Conservation (phyloP, 2,113 vertebrate genomes). For the Pyrgilauda ruficollis region DNA sequence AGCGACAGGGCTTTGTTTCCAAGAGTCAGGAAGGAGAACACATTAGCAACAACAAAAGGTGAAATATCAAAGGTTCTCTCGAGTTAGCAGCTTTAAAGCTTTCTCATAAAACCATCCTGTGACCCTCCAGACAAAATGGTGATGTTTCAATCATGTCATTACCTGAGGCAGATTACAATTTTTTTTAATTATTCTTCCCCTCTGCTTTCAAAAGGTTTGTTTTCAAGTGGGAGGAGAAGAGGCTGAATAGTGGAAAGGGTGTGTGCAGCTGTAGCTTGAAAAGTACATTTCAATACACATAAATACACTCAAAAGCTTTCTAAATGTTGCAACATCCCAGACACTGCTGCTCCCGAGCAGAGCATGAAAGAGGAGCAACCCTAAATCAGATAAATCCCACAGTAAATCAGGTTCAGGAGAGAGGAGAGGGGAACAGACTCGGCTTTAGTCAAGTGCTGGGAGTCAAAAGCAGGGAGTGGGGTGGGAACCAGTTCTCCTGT, state of each 20-base stretch:
- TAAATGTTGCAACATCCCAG: background rate
- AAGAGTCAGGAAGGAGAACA: slow-evolving; percentile 17
- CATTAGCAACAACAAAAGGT: slow-evolving; percentile 35
- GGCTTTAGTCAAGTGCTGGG: background rate
- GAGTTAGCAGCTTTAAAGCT: slow-evolving; percentile 53
- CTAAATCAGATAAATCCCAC: slow-evolving; percentile 4
- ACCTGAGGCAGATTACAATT: slow-evolving; percentile 51
- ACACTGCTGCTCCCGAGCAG: background rate
- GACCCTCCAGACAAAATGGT: slow-evolving; percentile 61
- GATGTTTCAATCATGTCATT: slow-evolving; percentile 65
- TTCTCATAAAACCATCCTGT: slow-evolving; percentile 40
- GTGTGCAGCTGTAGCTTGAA: slow-evolving; percentile 28
- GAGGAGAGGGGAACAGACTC: background rate
- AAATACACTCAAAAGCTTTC: slow-evolving; percentile 36
- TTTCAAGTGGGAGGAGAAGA: slow-evolving; percentile 54
- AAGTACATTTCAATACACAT: slow-evolving; percentile 40
- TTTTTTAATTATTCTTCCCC: slow-evolving; percentile 57
- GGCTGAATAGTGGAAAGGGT: slow-evolving; percentile 23
- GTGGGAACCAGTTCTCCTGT: background rate
- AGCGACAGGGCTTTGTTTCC: slow-evolving; percentile 22
- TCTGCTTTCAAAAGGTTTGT: slow-evolving; percentile 58
- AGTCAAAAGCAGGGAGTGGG: background rate
- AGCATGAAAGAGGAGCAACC: background rate
- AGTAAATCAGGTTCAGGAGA: slow-evolving; percentile 8
- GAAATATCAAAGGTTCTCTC: slow-evolving; percentile 61